Evolutionary conservation across 2,797 vertebrate genomes (phyloP).

Genomic region (Xenops minutus): DNA sequence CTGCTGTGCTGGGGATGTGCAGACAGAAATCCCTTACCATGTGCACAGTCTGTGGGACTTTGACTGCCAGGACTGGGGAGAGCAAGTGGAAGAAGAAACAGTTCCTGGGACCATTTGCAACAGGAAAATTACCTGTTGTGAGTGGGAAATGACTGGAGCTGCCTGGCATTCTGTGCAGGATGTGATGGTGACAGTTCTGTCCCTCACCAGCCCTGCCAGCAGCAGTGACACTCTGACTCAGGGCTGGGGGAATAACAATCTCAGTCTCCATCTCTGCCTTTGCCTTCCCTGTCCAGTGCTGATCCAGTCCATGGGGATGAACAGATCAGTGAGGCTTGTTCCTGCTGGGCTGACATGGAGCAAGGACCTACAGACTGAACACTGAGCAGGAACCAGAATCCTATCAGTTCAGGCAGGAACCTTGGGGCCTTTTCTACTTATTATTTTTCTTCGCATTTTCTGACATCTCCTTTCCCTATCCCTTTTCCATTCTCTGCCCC

Average conservation of each 20-base stretch:
- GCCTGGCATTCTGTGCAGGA: fast-evolving
- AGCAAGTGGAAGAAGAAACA: not conserved
- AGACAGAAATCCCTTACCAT: not conserved
- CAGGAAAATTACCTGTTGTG: not conserved
- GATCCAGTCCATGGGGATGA: fast-evolving
- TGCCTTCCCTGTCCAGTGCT: not conserved
- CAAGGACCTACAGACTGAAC: not conserved
- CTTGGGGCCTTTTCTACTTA: fast-evolving
- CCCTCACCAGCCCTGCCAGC: not conserved
- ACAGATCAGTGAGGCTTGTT: not conserved
- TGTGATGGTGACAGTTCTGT: fast-evolving
- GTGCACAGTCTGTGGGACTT: fast-evolving
- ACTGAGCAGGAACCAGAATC: not conserved
- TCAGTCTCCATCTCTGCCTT: not conserved
- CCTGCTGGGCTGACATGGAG: not conserved
- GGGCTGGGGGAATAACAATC: not conserved
- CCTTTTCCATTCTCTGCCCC: not conserved
- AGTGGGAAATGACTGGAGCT: not conserved
- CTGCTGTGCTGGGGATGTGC: not conserved
- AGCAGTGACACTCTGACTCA: fast-evolving
- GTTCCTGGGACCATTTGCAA: not conserved
- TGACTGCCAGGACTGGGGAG: fast-evolving
- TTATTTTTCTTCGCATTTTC: not conserved
- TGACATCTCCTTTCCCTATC: not conserved
- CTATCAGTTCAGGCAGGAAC: not conserved